phyloP scores from a whole-genome alignment of 2,888 invertebrate species.

The Sinopyrophorus schimmeli region DNA sequence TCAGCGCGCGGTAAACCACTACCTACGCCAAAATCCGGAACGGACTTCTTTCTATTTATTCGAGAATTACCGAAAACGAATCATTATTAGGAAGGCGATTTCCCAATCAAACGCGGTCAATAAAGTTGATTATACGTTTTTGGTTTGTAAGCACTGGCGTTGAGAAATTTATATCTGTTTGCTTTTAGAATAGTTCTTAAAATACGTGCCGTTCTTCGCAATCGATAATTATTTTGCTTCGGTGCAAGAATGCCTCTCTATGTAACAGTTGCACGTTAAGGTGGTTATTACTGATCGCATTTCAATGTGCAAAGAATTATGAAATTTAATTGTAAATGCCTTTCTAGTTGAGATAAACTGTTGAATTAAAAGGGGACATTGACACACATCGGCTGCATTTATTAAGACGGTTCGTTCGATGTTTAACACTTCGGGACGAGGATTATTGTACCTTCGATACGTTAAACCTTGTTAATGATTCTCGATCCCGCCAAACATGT shows the following conservation, averaged over 20 bases:
- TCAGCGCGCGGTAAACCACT: conserved; percentile 31
- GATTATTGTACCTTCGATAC: conserved; percentile 32
- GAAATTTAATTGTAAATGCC: conserved; percentile 4
- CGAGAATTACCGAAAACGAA: conserved; percentile 18
- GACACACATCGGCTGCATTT: conserved; percentile 16
- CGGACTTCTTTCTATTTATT: conserved; percentile 6
- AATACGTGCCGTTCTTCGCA: too few species aligned
- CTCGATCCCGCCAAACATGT: conserved; percentile 31
- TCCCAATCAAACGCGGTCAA: conserved; percentile 5
- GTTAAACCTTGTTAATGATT: conserved; percentile 33
- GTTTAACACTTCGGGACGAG: conserved; percentile 17
- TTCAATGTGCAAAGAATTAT: not conserved
- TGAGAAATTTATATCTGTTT: conserved; percentile 12
- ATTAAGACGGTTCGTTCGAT: conserved; percentile 18
- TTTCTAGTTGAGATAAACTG: conserved; percentile 12
- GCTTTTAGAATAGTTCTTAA: conserved; percentile 8
- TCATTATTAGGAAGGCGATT: too few species aligned
- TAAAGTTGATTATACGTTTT: conserved; percentile 17
- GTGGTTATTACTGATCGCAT: conserved; percentile 11
- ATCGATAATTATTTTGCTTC: too few species aligned
- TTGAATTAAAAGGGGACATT: conserved; percentile 9
- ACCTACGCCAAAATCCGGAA: conserved; percentile 21
- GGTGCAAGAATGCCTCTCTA: too few species aligned
- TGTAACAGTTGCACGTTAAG: too few species aligned
- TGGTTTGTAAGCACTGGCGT: conserved; percentile 8